Conservation (phyloP, 1,140 invertebrate species). For the Orchestia grillus region DNA sequence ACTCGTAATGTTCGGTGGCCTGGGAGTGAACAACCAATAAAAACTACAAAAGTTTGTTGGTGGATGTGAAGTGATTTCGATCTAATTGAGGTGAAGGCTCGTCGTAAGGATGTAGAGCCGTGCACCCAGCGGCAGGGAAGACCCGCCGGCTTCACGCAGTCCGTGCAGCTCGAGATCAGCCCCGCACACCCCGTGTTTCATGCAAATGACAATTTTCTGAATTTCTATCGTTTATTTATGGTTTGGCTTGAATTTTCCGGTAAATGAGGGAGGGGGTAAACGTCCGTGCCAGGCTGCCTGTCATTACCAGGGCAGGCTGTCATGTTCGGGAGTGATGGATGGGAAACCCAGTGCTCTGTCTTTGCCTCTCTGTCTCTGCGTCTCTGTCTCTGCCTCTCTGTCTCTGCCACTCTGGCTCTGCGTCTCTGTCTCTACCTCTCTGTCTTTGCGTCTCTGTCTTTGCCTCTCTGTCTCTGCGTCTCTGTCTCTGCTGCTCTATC, state of each 20-base stretch:
- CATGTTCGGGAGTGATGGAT: neutral
- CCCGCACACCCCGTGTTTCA: neutral
- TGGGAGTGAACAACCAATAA: neutral
- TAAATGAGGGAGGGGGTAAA: slow-evolving; percentile 9
- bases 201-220: slow-evolving; percentile 34
- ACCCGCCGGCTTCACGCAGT: neutral
- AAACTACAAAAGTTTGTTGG: neutral
- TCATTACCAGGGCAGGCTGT: neutral
- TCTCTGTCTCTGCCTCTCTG: neutral
- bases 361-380: neutral
- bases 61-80: neutral
- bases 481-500: neutral
- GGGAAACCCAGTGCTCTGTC: neutral
- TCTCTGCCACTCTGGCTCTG: neutral
- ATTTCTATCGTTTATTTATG: slow-evolving; percentile 34
- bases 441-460: neutral
- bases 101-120: neutral
- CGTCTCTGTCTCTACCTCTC: neutral
- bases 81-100: neutral
- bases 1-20: neutral
- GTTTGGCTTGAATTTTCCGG: slow-evolving; percentile 3
- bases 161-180: neutral
- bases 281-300: neutral
- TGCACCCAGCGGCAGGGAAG: neutral
- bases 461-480: neutral